A percentile compares a stretch with the other conserved stretches of the same genome.
Evolutionary conservation across 2,113 vertebrate genomes (phyloP).

Genomic region (Cryptomyrus ogoouensis): DNA sequence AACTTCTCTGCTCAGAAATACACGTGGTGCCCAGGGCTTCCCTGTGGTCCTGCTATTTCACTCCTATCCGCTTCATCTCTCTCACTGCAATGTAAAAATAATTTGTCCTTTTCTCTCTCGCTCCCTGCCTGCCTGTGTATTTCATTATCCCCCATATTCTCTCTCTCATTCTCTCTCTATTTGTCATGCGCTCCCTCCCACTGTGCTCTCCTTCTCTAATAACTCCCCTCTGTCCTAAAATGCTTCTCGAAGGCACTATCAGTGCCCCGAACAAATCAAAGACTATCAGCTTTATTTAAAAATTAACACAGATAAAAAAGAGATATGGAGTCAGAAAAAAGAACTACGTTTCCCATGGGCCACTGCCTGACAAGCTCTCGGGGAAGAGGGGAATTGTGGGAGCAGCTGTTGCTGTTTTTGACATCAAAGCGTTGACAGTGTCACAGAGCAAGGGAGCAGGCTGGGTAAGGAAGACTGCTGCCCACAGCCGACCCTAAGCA

Average conservation of each 20-base stretch:
- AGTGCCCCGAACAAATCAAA: background rate
- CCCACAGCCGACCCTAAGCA: background rate
- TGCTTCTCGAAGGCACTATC: background rate
- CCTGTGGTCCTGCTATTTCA: background rate
- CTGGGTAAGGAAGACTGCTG: background rate
- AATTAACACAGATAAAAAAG: background rate
- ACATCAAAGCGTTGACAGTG: slow-evolving; percentile 24
- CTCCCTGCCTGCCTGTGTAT: background rate
- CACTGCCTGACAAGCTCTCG: slow-evolving; percentile 12
- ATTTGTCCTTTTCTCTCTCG: background rate
- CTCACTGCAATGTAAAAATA: background rate
- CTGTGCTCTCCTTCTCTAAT: background rate
- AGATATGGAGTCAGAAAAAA: background rate
- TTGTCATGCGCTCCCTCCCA: background rate
- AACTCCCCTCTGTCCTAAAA: background rate
- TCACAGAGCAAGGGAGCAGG: slow-evolving; percentile 13
- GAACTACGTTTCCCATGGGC: slow-evolving; percentile 24
- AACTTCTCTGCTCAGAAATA: background rate
- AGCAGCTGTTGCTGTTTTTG: slow-evolving; percentile 28
- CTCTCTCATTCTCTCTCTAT: background rate
- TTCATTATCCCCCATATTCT: background rate
- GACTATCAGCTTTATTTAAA: slow-evolving; percentile 7
- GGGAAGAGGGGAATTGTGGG: slow-evolving; percentile 21
- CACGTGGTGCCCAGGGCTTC: background rate
- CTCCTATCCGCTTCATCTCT: background rate